Evolutionary conservation across 2,888 invertebrate species (phyloP), one percentile per base, ranked within the genome.

Genomic region (Hypolimnas misippus): DNA sequence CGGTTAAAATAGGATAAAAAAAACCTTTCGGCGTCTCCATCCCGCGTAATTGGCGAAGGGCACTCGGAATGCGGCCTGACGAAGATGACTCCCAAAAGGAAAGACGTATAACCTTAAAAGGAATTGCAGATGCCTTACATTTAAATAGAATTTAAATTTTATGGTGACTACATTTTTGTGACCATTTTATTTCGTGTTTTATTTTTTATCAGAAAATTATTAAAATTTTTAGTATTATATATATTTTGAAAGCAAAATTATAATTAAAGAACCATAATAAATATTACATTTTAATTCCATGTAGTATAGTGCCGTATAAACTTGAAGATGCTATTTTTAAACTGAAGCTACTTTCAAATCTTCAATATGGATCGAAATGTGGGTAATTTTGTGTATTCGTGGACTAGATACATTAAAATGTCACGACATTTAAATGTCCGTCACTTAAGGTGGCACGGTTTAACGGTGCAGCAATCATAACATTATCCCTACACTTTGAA

Each of bases 51-150:
- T 90, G 89, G 85, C 83, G 79, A 83, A 77, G 82, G 79, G 73
- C 78, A 76, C 73, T 75, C 74, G 87, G 89, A 90, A 91, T 90
- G 89, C 79, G 67, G 86, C 75, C 78, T 77, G 81, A 73, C 79
- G 82, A 84, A 86, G 84, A 86, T 80, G 77, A 76, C 68, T 81
- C 85, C 85, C 82, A 85, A 87, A 90, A 84, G 84, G 84, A 79
- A 79, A 83, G 77, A 78, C 68, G 76, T 74, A 74, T 76, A 68
- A 64, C 84, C 84, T 72, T 87, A 84, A 74, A 86, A 71, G 84
- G 81, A 70, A 59, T 71, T 73, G 76, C 79, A 76, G 76, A 83
- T 79, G 77, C 78, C 76, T 68, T 76, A 79, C 76, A 83, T 84
- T 82, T 81, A 82, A 85, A 85, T 87, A 85, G 84, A 84, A 83